Evolutionary conservation across 2,888 invertebrate genomes (phyloP), one percentile per base, ranked within the genome.

Genomic region (Steromphala cineraria): DNA sequence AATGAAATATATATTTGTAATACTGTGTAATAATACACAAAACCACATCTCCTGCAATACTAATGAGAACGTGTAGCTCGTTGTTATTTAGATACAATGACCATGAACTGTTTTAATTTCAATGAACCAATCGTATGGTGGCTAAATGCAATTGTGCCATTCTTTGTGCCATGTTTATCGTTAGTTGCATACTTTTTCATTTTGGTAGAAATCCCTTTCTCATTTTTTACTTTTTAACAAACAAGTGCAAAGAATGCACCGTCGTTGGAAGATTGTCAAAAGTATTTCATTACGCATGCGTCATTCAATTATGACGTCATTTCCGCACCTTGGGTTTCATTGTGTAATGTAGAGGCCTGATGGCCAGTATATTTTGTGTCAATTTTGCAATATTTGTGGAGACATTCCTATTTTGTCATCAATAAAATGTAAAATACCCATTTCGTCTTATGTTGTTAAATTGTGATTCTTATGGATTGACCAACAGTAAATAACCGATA

Each of bases 391-490:
- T 78, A 78, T 78, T 55, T 78, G 78, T 78, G 78, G 78, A 78
- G 78, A 78, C 78, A 78, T 78, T 78, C 78, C 78, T 78, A 78
- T 78, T 78, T 78, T 78, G 78, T 78, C 78, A 78, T 62, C 56
- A 78, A 78, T 78, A 78, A 78, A 62, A 36, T 52, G 56, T 56
- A 31, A 62, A 78, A 78, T 19, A 78, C 46, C 46, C 46, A 46
- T 46, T 46, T 46, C 10, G 46, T 46, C 46, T 13, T 13, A 46
- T 10, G 46, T 46, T 46, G 46, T 46, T 46, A 13, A 46, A 4
- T 46, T 46, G 46, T 46, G 5, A 10, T 13, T 13, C 10, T 46
- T 13, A 5, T 36, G 36, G 36, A 46, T 8, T 8, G 46, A 10
- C 1, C 10, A 5, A 13, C 46, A 46, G 46, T 46, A 13, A 46